phyloP scores from a whole-genome alignment of 2,113 vertebrate genomes.

The Glaucidium brasilianum region DNA sequence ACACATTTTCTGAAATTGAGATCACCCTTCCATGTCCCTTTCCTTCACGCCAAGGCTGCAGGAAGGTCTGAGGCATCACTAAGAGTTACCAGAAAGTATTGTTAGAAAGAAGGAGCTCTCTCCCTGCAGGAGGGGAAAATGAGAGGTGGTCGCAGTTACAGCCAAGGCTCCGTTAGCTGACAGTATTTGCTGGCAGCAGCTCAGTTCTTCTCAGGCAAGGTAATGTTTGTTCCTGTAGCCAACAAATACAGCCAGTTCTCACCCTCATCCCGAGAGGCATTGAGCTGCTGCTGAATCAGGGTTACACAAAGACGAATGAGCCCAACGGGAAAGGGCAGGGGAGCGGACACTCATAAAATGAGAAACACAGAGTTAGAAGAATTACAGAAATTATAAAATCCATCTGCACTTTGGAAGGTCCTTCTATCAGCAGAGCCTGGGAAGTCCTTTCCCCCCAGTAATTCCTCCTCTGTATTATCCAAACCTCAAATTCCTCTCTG shows the following conservation, averaged over 20 bases:
- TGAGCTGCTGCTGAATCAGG: background rate
- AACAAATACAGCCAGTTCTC: constrained; percentile 32
- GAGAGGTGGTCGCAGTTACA: background rate
- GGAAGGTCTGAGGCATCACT: background rate
- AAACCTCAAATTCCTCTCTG: constrained; percentile 56
- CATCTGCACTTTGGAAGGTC: constrained; percentile 1
- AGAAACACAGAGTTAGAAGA: constrained; percentile 28
- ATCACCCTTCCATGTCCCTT: background rate
- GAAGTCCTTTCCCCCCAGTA: constrained; percentile 22
- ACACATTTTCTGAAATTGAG: background rate
- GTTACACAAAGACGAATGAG: background rate
- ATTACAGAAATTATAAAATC: constrained; percentile 34
- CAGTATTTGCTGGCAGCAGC: background rate
- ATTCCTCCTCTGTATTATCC: constrained; percentile 15
- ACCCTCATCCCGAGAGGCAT: background rate
- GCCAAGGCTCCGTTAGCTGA: background rate
- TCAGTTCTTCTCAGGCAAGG: constrained; percentile 14
- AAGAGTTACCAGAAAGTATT: background rate
- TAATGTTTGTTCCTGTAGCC: background rate
- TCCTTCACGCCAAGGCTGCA: background rate
- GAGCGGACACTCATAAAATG: constrained; percentile 5
- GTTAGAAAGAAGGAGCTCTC: background rate
- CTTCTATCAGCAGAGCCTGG: background rate
- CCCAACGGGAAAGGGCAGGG: constrained; percentile 13
- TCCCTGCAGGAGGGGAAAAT: background rate